Evolutionary conservation across 2,888 invertebrate genomes (phyloP).

Genomic region (Trachelus stipa): DNA sequence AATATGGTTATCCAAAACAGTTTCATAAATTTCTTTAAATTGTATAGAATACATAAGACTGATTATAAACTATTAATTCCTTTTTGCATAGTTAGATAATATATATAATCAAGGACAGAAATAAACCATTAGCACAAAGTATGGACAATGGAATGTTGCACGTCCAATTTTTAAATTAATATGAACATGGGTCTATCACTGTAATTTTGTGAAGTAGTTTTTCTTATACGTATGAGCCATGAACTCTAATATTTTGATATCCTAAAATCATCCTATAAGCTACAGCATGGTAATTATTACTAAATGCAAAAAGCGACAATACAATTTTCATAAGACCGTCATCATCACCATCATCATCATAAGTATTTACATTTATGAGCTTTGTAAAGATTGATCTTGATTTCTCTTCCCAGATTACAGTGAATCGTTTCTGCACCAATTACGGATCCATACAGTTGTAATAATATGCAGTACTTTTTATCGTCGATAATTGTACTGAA

Average conservation of each 20-base stretch:
- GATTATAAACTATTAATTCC: neutral
- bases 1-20: neutral
- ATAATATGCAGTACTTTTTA: conserved; percentile 44
- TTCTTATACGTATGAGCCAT: neutral
- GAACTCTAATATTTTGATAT: conserved; percentile 5
- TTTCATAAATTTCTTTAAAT: neutral
- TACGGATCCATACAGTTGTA: conserved; percentile 57
- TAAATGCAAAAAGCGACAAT: neutral
- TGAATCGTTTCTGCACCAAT: conserved; percentile 51
- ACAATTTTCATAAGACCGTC: neutral
- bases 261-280: neutral
- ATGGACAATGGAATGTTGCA: neutral
- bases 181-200: conserved; percentile 38
- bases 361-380: conserved; percentile 51
- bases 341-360: too few relatives aligned
- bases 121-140: neutral
- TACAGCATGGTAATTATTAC: neutral
- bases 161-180: neutral
- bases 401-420: conserved; percentile 51
- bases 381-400: conserved; percentile 52
- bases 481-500: conserved; percentile 47
- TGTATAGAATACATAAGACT: neutral
- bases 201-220: conserved; percentile 35
- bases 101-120: neutral
- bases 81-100: neutral